Base-by-base conservation (phyloP, 2,113 vertebrate species). In the Lota lota region DNA sequence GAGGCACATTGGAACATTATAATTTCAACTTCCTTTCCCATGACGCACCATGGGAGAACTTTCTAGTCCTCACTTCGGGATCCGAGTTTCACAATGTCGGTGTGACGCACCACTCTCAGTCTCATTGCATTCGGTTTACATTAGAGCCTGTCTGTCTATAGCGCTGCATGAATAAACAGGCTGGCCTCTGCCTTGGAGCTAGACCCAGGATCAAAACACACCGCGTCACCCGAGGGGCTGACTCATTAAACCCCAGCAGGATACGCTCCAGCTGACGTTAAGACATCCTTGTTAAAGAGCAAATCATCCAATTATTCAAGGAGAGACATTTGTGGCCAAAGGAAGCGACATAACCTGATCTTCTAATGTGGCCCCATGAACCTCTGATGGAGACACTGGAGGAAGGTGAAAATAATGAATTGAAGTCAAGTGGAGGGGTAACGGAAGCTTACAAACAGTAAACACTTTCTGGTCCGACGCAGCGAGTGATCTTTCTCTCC, bases 151-250 rank as follows among this genome's bases (percentile, higher is more conserved):
- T 76, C 71, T 76, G 47, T 79, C 57, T 36, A 6, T 16, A 66
- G 67, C 57, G 47, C 10, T 22, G 53, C 22, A 1, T 63, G 72
- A 75, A 73, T 57, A 57, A 79, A 77, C 70, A 74, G 66, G 78
- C 82, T 80, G 76, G 15, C 84, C 79, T 82, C 74, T 73, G 53
- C 79, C 68, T 85, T 69, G 24, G 65, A 61, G 47, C 54, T 7
- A 19, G 33, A 57, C 67, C 16, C 2, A 53, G 65, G 21, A 66
- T 20, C 40, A n/a, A 36, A 72, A 60, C 14, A 24, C 28, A 60
- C 54, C 62, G 70, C 60, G 75, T 75, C 69, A 78, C 64, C 28
- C 22, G 22, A 11, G 53, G 12, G 20, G 24, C 21, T 28, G 50
- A 66, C 18, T 57, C 0, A 69, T 18, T 5, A 17, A 72, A 28